phyloP scores from a whole-genome alignment of 2,797 vertebrate genomes.

The Sparus aurata region DNA sequence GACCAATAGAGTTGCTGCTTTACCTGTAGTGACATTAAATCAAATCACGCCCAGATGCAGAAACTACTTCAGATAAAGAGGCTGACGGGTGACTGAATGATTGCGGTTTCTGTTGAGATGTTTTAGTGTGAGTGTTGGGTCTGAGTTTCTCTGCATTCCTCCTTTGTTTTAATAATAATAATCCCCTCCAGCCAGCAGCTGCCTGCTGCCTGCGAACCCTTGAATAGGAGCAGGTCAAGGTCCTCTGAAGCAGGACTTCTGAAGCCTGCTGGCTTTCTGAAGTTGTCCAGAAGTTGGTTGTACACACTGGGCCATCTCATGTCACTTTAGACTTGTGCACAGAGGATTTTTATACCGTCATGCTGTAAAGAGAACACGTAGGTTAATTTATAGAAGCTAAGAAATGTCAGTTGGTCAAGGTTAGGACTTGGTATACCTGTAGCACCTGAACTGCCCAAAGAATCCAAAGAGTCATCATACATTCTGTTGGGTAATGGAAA shows the following conservation, averaged over 20 bases:
- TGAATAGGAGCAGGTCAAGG: background rate
- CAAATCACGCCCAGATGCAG: background rate
- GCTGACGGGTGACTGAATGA: background rate
- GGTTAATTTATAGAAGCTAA: too few relatives aligned
- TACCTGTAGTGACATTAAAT: background rate
- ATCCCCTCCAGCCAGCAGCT: background rate
- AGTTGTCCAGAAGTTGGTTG: background rate
- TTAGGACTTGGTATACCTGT: too few relatives aligned
- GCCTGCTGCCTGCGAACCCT: constrained; percentile 3
- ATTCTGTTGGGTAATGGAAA: background rate
- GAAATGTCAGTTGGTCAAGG: too few relatives aligned
- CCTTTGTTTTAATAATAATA: background rate
- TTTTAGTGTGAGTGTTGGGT: background rate
- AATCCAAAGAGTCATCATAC: too few relatives aligned
- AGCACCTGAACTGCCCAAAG: too few relatives aligned
- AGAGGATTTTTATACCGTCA: too few relatives aligned
- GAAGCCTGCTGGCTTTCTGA: background rate
- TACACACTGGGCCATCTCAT: too few relatives aligned
- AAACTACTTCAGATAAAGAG: background rate
- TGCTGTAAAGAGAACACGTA: too few relatives aligned
- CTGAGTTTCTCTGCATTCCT: constrained; percentile 17
- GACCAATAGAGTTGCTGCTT: background rate
- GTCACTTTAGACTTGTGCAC: background rate
- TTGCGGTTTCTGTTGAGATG: background rate
- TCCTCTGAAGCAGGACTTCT: background rate